Base-by-base conservation (phyloP, 2,888 invertebrate genomes). In the Odontocolon sp. region DNA sequence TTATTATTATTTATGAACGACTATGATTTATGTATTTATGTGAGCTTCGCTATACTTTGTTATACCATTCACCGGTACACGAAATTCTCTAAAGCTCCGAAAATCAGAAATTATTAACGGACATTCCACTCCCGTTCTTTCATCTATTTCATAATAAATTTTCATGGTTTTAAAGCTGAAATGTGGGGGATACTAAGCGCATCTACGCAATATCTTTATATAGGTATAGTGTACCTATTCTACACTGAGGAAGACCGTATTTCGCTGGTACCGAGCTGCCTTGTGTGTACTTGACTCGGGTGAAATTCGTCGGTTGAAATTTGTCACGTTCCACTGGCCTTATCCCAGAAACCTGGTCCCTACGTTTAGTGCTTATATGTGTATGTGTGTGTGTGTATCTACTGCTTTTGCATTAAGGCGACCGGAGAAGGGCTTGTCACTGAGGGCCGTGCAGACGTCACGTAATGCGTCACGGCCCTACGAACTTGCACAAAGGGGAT, bases 61-160 rank as follows among this genome's bases (percentile, higher is more conserved):
- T 31, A 52, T 61, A 45, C 18, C 21, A 28, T 11, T n/a, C 66
- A 16, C 9, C 21, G 16, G 28, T 11, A 23, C 63, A 38, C 47
- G 56, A 71, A 71, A 67, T 67, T 71, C 61, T n/a, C 52, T 66
- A 42, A 59, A 52, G 57, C 67, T 50, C 38, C 26, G 33, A 61
- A 67, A 76, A 76, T 71, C 76, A 71, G 71, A 67, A 76, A 71
- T 76, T 71, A 76, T 76, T 76, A 76, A 71, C 54, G 56, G 56
- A 11, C 47, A 54, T 45, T 28, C 33, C 57, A 63, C 40, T 38
- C 11, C 8, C 45, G 4, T 36, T 31, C 26, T 54, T 40, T 21
- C 40, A 3, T 33, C 16, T 38, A 57, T 63, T 69, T 75, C 50
- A 54, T 63, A 36, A 64, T 69, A 75, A 63, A 75, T 69, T 42